Evolutionary conservation across 2,888 invertebrate genomes (phyloP).

Genomic region (Antitype chi): DNA sequence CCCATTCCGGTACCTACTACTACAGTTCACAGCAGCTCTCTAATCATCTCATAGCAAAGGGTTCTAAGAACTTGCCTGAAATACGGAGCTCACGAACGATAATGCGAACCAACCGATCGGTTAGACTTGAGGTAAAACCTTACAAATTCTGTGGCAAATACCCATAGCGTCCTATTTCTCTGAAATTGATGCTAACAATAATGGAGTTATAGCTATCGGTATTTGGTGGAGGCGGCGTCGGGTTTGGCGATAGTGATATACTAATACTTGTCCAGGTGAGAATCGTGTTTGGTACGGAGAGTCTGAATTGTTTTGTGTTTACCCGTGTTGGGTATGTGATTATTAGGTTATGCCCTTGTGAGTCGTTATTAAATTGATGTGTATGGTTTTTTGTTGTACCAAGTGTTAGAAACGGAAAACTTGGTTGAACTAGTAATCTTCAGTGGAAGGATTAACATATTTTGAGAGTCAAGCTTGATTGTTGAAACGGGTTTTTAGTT

Average conservation of each 20-base stretch:
- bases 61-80: conserved; percentile 9
- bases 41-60: conserved; percentile 4
- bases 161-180: conserved; percentile 21
- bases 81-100: conserved; percentile 10
- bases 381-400: not conserved
- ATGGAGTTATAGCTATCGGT: conserved; percentile 51
- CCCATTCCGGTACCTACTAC: no score
- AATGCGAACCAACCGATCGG: conserved; percentile 10
- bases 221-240: conserved; percentile 13
- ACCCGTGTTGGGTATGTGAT: not conserved
- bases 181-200: conserved; percentile 39
- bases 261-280: conserved; percentile 31
- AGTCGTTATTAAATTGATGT: conserved; percentile 9
- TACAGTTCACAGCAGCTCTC: not conserved
- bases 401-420: not conserved
- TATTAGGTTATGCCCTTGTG: not conserved
- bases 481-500: not conserved
- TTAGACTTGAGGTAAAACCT: conserved; percentile 18
- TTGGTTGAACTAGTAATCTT: not conserved
- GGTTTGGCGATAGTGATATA: conserved; percentile 25
- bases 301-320: conserved; percentile 17
- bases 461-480: not conserved
- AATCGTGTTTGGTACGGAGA: conserved; percentile 6
- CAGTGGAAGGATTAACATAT: not conserved
- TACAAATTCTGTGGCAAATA: conserved; percentile 28